phyloP scores from a whole-genome alignment of 2,113 vertebrate species.

The Emydura subglobosa region DNA sequence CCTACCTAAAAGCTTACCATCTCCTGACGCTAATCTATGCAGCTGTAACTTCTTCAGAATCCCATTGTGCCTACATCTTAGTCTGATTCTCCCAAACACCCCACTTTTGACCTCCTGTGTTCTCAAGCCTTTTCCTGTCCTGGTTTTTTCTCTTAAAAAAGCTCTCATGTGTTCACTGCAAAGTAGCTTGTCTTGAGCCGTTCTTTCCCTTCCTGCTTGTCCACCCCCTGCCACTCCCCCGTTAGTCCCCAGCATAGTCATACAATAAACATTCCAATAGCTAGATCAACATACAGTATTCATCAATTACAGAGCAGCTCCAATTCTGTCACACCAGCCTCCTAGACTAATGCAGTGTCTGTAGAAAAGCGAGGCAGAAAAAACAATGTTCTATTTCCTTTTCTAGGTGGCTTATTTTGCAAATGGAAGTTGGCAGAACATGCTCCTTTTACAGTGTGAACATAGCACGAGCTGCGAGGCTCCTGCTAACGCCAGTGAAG shows the following conservation, averaged over 20 bases:
- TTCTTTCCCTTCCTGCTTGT: background rate
- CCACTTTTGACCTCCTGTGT: background rate
- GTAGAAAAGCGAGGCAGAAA: background rate
- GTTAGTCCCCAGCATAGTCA: background rate
- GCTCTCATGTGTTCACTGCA: background rate
- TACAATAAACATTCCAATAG: background rate
- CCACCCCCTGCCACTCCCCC: background rate
- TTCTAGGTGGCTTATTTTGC: background rate
- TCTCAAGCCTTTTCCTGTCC: background rate
- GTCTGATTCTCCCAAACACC: background rate
- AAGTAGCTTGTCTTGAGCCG: background rate
- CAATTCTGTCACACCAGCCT: background rate
- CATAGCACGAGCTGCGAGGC: background rate
- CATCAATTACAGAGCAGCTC: background rate
- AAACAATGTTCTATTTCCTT: background rate
- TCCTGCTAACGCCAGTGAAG: background rate
- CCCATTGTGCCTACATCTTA: background rate
- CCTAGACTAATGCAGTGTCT: background rate
- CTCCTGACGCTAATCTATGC: background rate
- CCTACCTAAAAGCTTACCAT: background rate
- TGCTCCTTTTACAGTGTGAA: background rate
- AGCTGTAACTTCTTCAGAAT: background rate
- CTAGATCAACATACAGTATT: fast-evolving
- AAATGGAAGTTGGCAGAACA: slow-evolving; percentile 8
- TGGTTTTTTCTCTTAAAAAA: background rate